Base-by-base conservation (phyloP, 2,797 vertebrate species). In the Coccyzus lansbergi region DNA sequence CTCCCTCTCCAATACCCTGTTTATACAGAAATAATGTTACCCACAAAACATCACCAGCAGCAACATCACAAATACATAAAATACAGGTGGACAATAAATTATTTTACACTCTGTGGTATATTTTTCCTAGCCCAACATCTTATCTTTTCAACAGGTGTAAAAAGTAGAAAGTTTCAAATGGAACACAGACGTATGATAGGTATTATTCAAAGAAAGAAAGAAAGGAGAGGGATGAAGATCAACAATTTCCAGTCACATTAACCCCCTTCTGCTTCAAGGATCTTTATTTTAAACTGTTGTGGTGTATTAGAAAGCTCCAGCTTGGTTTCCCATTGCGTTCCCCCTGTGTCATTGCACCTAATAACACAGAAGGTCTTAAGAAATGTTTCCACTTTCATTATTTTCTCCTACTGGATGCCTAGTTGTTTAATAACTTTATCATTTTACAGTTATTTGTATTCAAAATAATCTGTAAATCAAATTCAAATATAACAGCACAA, bases 371-470 rank as follows among this genome's bases (percentile, higher is more conserved):
- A 82, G 38, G 53, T n/a, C 76, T 96, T 95, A 48, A 90, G 74
- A 94, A 95, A 92, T 71, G 48, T 59, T 90, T 93, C 86, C 88
- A 75, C 65, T 96, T 95, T 95, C 93, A 94, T 96, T 96, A 96
- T 79, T 91, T 86, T 82, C 87, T 95, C 62, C 89, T 86, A 78
- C 62, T 94, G 83, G 91, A 94, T 68, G 60, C 59, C 86, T 81
- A 44, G 52, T 83, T 95, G 82, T 90, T 96, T 95, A 94, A 91
- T 91, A 94, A 94, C 67, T 77, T 92, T 49, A 96, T 76, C 60
- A 91, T 90, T 90, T 91, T 88, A 86, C 64, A 86, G 93, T 86
- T 95, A 93, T 91, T 94, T 94, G 49, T 90, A 95, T 90, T 81
- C 83, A 90, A 91, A 94, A 86, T 70, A 86, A 94, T 63, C 74